Evolutionary conservation across 2,888 invertebrate genomes (phyloP).

Genomic region (Seira sanloemensis): DNA sequence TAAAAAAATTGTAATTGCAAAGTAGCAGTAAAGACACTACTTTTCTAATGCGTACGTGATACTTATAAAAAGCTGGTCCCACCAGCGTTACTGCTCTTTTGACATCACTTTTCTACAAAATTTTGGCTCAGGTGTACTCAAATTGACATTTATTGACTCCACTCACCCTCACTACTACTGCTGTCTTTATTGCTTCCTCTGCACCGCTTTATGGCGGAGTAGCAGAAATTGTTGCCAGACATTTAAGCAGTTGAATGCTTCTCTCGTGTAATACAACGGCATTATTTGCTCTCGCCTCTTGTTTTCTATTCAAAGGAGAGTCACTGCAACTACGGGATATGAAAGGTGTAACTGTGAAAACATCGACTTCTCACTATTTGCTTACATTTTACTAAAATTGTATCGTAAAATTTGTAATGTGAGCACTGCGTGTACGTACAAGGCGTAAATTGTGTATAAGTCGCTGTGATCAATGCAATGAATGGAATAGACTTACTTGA

Average conservation of each 20-base stretch:
- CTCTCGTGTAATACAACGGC: no score
- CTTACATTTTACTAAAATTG: no score
- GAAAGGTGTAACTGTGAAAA: no score
- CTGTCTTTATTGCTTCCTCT: neutral
- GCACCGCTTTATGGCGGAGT: neutral
- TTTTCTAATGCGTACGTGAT: conserved; percentile 2
- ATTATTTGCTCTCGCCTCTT: no score
- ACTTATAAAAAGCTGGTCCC: neutral
- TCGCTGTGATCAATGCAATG: no score
- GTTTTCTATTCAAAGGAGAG: no score
- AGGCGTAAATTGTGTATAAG: no score
- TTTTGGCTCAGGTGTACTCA: conserved; percentile 55
- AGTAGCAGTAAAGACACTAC: neutral
- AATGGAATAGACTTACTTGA: no score
- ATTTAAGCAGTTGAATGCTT: conserved; percentile 8
- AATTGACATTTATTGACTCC: conserved; percentile 59
- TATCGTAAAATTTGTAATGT: no score
- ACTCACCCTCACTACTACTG: conserved; percentile 26
- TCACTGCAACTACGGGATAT: no score
- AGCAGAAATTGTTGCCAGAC: neutral
- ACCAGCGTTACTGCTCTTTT: neutral
- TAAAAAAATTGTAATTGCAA: neutral
- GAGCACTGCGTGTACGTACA: no score
- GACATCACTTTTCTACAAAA: neutral
- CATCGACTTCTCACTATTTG: no score